These are phyloP conservation scores for Andrena praecox DNA, from an alignment of 2,888 invertebrate genomes.

Conservation along the genomic window DNA sequence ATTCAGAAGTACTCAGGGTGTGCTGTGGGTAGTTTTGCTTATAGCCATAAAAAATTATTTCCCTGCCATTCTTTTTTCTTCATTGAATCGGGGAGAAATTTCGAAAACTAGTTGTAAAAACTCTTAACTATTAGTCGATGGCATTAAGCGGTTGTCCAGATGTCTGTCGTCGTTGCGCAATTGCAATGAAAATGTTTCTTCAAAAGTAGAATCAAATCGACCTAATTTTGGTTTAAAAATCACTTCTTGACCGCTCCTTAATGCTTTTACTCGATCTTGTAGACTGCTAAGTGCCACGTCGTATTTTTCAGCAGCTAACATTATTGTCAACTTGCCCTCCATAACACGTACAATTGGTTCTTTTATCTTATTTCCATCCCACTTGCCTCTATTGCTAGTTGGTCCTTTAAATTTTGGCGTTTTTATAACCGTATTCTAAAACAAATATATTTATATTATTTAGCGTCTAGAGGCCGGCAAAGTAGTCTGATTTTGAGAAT, in stretches of 20 bases:
- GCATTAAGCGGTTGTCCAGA: background rate
- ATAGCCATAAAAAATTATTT: conserved; percentile 60
- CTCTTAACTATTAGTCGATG: background rate
- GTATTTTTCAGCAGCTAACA: background rate
- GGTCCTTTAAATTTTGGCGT: background rate
- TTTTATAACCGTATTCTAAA: background rate
- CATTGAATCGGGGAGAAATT: conserved; percentile 60
- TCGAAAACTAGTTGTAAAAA: conserved; percentile 49
- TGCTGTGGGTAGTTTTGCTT: conserved; percentile 34
- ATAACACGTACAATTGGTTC: background rate
- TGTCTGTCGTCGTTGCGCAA: background rate
- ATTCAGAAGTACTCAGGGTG: conserved; percentile 25
- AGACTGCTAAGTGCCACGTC: background rate
- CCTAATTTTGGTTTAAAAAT: background rate
- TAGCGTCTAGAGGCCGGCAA: no score
- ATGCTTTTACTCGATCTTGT: background rate
- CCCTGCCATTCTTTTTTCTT: conserved; percentile 53
- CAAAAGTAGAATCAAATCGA: background rate
- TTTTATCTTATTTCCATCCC: background rate
- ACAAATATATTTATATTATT: conserved; percentile 1
- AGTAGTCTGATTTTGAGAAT: no score
- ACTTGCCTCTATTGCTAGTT: background rate
- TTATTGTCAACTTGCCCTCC: background rate
- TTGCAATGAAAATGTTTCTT: background rate
- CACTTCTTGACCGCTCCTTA: background rate